phyloP scores from a whole-genome alignment of 2,797 vertebrate genomes.

The Lophotriccus pileatus region DNA sequence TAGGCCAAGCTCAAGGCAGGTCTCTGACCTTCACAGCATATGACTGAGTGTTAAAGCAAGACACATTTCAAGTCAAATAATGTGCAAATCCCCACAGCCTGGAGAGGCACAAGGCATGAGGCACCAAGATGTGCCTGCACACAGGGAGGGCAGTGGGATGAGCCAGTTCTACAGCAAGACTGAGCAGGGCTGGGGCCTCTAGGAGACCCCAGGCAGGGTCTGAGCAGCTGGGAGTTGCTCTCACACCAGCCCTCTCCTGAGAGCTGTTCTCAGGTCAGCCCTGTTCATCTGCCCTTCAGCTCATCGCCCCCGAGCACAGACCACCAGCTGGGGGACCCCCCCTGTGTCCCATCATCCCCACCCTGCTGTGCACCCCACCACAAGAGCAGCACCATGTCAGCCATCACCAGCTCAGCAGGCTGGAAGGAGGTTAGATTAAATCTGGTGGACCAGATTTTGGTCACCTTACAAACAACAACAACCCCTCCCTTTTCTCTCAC shows the following conservation, averaged over 20 bases:
- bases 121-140: not conserved
- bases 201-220: not conserved
- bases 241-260: not conserved
- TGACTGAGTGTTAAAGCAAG: not conserved
- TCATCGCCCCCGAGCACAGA: fast-evolving
- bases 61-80: not conserved
- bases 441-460: constrained; percentile 24
- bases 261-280: not conserved
- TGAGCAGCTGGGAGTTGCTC: not conserved
- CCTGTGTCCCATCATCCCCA: fast-evolving
- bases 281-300: not conserved
- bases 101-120: not conserved
- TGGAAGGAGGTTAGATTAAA: not conserved
- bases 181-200: not conserved
- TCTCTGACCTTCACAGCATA: not conserved
- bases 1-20: not conserved
- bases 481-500: not conserved
- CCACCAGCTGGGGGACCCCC: fast-evolving
- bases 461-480: constrained; percentile 14
- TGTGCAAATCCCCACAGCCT: not conserved
- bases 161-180: not conserved
- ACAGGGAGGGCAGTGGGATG: not conserved
- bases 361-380: fast-evolving
- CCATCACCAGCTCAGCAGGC: not conserved
- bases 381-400: not conserved